These are phyloP conservation scores for Hyperoplus immaculatus DNA, from an alignment of 2,797 vertebrate species.

Conservation along the genomic window DNA sequence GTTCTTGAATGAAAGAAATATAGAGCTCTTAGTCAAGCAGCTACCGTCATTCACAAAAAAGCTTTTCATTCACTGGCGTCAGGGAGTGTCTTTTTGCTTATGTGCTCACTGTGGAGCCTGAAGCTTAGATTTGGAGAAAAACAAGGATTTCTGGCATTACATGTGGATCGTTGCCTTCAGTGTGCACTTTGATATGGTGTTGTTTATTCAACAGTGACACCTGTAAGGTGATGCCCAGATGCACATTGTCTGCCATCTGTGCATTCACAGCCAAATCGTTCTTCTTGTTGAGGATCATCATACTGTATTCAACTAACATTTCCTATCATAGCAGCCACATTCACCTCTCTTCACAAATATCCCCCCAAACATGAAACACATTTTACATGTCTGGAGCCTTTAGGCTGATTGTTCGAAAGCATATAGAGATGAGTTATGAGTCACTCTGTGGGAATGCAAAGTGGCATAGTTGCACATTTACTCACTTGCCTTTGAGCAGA, in stretches of 20 bases:
- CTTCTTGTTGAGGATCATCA: background rate
- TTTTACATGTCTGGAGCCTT: slow-evolving; percentile 5
- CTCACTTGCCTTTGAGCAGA: slow-evolving; percentile 39
- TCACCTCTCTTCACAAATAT: background rate
- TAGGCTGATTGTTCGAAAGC: slow-evolving; percentile 40
- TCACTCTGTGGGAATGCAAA: slow-evolving; percentile 45
- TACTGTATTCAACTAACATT: background rate
- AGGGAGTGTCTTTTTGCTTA: slow-evolving; percentile 64
- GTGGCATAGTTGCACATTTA: slow-evolving; percentile 53
- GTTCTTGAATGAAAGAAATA: slow-evolving; percentile 54
- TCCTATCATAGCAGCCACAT: background rate
- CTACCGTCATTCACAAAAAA: slow-evolving; percentile 75
- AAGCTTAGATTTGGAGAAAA: background rate
- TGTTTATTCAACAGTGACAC: background rate
- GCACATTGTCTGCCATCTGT: background rate
- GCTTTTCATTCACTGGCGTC: slow-evolving; percentile 64
- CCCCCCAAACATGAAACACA: background rate
- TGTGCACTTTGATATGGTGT: background rate
- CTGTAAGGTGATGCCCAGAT: background rate
- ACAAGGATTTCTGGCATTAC: slow-evolving; percentile 1
- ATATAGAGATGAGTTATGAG: background rate
- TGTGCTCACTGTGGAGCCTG: slow-evolving; percentile 39
- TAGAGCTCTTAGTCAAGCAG: slow-evolving; percentile 42
- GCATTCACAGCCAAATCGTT: background rate
- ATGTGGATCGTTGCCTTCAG: background rate